Conservation (phyloP, 92 coral and sea anemone species). For the Porites evermanni region DNA sequence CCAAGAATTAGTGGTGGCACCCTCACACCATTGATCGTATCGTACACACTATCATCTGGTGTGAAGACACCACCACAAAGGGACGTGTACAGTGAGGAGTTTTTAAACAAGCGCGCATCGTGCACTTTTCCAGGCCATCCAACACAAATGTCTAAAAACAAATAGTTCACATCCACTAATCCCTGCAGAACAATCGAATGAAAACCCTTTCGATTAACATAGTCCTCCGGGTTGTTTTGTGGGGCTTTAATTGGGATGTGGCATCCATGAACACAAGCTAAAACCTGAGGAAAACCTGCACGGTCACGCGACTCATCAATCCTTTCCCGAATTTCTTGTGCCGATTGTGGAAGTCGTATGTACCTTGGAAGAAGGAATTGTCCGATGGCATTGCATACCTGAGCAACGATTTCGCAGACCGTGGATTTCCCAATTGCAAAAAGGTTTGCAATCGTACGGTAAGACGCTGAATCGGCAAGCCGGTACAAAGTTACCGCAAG, state of each 20-base stretch:
- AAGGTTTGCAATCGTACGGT: constrained; percentile 40
- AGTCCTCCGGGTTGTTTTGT: constrained; percentile 36
- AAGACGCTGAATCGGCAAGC: constrained; percentile 52
- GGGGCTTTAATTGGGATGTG: constrained; percentile 51
- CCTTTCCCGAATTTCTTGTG: constrained; percentile 43
- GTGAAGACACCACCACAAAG: not conserved
- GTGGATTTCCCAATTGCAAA: constrained; percentile 58
- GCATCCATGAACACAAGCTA: constrained; percentile 51
- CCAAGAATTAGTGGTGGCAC: constrained; percentile 33
- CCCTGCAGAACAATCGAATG: constrained; percentile 52
- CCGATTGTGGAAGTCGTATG: constrained; percentile 29
- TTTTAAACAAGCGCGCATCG: constrained; percentile 36
- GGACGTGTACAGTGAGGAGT: not conserved
- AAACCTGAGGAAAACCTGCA: constrained; percentile 44
- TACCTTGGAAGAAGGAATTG: not conserved
- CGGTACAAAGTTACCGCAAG: constrained; percentile 56
- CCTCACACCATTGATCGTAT: constrained; percentile 1
- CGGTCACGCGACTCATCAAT: not conserved
- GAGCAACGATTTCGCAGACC: constrained; percentile 36
- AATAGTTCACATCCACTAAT: constrained; percentile 36
- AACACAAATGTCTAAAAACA: constrained; percentile 48
- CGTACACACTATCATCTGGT: not conserved
- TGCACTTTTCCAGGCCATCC: constrained; percentile 60
- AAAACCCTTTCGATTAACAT: constrained; percentile 46
- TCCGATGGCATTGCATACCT: constrained; percentile 41